Conservation (phyloP, 30 jellyfish, hydroid and myxozoan species). For the Chironex yamaguchii region DNA sequence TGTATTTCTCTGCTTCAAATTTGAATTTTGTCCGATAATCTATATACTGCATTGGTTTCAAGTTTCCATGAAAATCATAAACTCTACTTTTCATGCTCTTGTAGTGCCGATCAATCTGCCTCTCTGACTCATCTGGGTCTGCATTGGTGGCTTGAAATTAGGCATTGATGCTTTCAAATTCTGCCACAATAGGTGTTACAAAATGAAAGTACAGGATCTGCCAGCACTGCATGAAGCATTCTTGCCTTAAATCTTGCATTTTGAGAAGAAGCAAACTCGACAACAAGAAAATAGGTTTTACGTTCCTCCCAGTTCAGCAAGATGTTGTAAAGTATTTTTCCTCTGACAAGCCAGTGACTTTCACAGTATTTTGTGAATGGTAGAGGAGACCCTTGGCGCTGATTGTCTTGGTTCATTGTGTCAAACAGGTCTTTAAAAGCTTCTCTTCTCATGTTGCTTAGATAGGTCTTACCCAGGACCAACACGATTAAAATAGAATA, state of each 20-base stretch:
- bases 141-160: slow-evolving; percentile 73
- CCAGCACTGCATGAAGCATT: slow-evolving; percentile 54
- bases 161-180: slow-evolving; percentile 68
- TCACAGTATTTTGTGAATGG: slow-evolving; percentile 56
- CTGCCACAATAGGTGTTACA: slow-evolving; percentile 61
- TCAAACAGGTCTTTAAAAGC: slow-evolving; percentile 58
- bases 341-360: slow-evolving; percentile 79
- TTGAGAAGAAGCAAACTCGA: slow-evolving; percentile 25
- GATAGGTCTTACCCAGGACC: too few relatives aligned
- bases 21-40: slow-evolving; percentile 67
- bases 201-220: slow-evolving; percentile 51
- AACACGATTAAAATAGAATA: too few relatives aligned
- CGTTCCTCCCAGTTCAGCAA: slow-evolving; percentile 75
- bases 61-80: slow-evolving; percentile 24
- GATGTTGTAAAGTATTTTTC: slow-evolving; percentile 60
- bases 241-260: slow-evolving; percentile 65
- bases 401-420: slow-evolving; percentile 36
- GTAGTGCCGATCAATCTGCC: slow-evolving; percentile 20
- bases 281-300: slow-evolving; percentile 63
- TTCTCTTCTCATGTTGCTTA: slow-evolving; percentile 65
- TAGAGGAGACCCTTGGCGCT: slow-evolving; percentile 48
- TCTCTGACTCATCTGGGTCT: slow-evolving; percentile 56
- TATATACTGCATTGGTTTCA: not conserved
- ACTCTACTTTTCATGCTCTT: slow-evolving; percentile 52
- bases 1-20: slow-evolving; percentile 25